Conservation (phyloP, 2,797 vertebrate species). For the Coranthus polyacanthus region DNA sequence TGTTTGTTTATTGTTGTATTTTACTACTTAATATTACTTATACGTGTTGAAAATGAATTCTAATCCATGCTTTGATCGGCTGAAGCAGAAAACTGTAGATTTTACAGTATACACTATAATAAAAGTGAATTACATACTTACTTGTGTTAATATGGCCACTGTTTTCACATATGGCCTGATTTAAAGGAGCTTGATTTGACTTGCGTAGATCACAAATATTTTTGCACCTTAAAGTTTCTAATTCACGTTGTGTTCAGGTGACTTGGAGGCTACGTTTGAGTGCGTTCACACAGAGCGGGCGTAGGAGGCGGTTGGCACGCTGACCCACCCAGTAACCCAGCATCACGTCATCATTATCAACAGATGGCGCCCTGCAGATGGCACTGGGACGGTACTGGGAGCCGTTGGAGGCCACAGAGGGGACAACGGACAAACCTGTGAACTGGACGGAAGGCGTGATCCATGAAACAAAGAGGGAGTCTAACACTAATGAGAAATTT, state of each 20-base stretch:
- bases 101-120: too few species aligned
- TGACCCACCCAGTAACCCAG: conserved; percentile 26
- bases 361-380: conserved; percentile 64
- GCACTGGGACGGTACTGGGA: conserved; percentile 21
- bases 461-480: not conserved
- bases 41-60: too few species aligned
- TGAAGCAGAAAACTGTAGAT: too few species aligned
- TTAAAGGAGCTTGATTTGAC: too few species aligned
- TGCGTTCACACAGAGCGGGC: not conserved
- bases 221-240: too few species aligned
- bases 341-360: conserved; percentile 12
- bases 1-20: too few species aligned
- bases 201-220: too few species aligned
- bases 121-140: too few species aligned
- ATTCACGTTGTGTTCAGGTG: not conserved
- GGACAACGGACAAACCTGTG: not conserved
- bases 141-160: too few species aligned
- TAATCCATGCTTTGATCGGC: too few species aligned
- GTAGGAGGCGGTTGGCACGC: not conserved
- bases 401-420: conserved; percentile 22
- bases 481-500: not conserved
- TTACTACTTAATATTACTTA: too few species aligned
- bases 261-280: not conserved
- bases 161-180: too few species aligned
- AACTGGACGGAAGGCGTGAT: not conserved